Evolutionary conservation across 1,140 invertebrate genomes (phyloP).

Genomic region (Diplogasteroides magnus): DNA sequence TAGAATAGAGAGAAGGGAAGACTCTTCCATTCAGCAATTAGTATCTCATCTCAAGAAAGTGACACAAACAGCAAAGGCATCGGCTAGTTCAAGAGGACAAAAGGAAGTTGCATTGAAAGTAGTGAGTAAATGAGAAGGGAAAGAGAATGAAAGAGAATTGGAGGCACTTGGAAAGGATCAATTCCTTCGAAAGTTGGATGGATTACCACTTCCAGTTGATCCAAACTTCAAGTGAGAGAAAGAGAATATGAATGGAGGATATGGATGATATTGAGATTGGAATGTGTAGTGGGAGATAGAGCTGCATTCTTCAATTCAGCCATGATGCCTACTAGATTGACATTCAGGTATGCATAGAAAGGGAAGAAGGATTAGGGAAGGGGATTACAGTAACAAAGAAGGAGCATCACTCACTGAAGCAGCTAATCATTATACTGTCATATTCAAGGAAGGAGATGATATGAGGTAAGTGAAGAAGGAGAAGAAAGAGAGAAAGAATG

Average conservation of each 20-base stretch:
- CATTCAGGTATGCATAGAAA: conserved; percentile 77
- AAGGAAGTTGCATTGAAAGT: conserved; percentile 65
- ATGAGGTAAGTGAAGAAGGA: conserved; percentile 57
- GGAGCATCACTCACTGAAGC: conserved; percentile 9
- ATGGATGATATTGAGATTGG: conserved; percentile 15
- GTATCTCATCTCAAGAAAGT: conserved; percentile 81
- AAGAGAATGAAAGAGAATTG: conserved; percentile 31
- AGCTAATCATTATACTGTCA: conserved; percentile 71
- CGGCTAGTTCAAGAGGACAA: no score
- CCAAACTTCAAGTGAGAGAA: conserved; percentile 58
- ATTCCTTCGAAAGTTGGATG: conserved; percentile 84
- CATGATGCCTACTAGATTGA: conserved; percentile 90
- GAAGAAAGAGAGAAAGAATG: neutral
- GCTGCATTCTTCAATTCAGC: conserved; percentile 92
- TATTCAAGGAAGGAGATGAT: conserved; percentile 98
- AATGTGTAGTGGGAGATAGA: conserved; percentile 72
- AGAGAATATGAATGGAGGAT: neutral
- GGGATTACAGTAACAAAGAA: neutral
- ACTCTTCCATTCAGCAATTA: conserved; percentile 60
- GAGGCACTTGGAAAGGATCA: conserved; percentile 62
- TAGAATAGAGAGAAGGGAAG: neutral
- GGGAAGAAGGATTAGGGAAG: conserved; percentile 54
- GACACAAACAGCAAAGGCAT: conserved; percentile 85
- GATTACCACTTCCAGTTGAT: conserved; percentile 86
- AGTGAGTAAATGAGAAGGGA: conserved; percentile 62